These are phyloP conservation scores for Myotis vivesi DNA, from an alignment of 2,797 vertebrate species.

Conservation along the genomic window DNA sequence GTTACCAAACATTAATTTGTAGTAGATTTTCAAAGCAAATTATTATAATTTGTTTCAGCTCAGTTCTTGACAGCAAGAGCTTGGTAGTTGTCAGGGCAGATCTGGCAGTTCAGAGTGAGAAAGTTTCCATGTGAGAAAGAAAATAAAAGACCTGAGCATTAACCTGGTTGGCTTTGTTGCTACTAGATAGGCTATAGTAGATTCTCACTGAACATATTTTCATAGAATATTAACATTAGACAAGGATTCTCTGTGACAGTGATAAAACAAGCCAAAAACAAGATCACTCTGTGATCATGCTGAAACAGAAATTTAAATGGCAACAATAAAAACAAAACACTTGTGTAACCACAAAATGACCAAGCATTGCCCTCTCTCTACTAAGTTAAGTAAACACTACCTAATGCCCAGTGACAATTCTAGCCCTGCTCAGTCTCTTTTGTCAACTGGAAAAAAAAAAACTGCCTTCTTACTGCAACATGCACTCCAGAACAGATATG, in stretches of 20 bases:
- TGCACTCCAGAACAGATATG: neutral
- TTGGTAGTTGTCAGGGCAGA: neutral
- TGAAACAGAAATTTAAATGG: conserved; percentile 14
- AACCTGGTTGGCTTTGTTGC: neutral
- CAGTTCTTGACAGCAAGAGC: conserved; percentile 1
- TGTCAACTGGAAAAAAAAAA: neutral
- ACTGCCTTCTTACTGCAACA: neutral
- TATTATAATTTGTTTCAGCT: conserved; percentile 38
- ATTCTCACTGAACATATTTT: conserved; percentile 1
- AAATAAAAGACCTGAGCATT: conserved; percentile 4
- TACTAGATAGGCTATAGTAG: neutral
- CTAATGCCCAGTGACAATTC: neutral
- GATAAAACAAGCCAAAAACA: neutral
- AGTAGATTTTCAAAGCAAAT: conserved; percentile 31
- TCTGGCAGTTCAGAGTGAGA: neutral
- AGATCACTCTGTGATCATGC: neutral
- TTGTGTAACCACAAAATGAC: neutral
- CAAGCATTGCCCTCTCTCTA: neutral
- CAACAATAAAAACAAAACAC: neutral
- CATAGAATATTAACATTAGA: neutral
- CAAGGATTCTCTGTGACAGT: neutral
- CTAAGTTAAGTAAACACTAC: neutral
- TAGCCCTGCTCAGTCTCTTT: neutral
- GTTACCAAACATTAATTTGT: neutral
- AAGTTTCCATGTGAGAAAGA: conserved; percentile 15